These are phyloP conservation scores for Scaptomyza graminum DNA, from an alignment of 1,140 invertebrate species.

Conservation along the genomic window DNA sequence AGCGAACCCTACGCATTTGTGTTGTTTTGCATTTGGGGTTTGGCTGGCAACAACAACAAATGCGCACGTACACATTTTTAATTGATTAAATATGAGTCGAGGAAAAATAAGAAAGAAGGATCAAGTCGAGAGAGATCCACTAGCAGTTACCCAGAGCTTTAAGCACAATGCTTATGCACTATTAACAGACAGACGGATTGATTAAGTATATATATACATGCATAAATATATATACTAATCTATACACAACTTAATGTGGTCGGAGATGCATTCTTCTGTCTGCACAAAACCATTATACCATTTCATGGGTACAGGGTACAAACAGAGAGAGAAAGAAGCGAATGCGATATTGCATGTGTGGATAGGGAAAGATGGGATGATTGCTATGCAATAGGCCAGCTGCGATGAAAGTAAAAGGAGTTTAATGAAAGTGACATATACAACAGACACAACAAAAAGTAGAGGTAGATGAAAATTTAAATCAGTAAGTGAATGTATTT, in stretches of 20 bases:
- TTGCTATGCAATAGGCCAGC: neutral
- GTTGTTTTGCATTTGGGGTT: slow-evolving; percentile 42
- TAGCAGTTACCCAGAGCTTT: too few relatives aligned
- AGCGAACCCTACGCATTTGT: slow-evolving; percentile 27
- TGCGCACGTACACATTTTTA: slow-evolving; percentile 67
- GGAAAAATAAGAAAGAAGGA: neutral
- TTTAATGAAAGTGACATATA: neutral
- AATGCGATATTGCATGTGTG: slow-evolving; percentile 12
- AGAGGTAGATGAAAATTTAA: neutral
- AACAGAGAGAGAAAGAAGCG: slow-evolving; percentile 9
- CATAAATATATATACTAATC: too few relatives aligned
- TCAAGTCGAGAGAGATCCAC: too few relatives aligned
- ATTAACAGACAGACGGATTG: too few relatives aligned
- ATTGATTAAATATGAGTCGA: slow-evolving; percentile 71
- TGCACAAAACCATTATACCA: too few relatives aligned
- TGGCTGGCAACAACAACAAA: slow-evolving; percentile 28
- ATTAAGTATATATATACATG: too few relatives aligned
- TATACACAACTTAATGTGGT: too few relatives aligned
- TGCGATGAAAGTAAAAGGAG: slow-evolving; percentile 20
- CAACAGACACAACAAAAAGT: neutral
- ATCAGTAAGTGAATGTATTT: neutral
- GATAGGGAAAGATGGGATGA: too few relatives aligned
- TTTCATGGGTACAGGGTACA: too few relatives aligned
- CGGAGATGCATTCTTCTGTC: too few relatives aligned
- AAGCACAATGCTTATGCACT: too few relatives aligned